These are phyloP conservation scores for Sisyra nigra DNA, from an alignment of 2,888 invertebrate genomes.

Conservation along the genomic window DNA sequence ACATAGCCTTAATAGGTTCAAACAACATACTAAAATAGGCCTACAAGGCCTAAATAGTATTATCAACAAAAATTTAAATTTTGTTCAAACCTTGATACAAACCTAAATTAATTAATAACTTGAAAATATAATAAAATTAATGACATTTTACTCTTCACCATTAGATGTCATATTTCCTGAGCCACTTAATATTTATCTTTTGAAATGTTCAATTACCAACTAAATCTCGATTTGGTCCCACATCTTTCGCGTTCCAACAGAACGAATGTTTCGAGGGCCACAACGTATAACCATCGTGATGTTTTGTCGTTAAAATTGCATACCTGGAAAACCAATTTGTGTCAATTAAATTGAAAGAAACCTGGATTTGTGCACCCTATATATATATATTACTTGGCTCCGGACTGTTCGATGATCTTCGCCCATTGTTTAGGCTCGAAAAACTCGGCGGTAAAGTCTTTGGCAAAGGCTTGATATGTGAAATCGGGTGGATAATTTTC, in stretches of 20 bases:
- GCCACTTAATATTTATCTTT: too few relatives aligned
- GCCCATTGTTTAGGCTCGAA: conserved; percentile 78
- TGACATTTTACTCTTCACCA: too few relatives aligned
- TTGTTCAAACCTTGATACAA: too few relatives aligned
- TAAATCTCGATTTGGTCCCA: conserved; percentile 62
- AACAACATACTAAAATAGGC: too few relatives aligned
- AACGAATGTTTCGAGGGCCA: conserved; percentile 73
- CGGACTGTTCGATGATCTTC: conserved; percentile 61
- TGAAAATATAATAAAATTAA: too few relatives aligned
- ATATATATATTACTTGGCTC: conserved; percentile 81
- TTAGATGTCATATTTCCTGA: too few relatives aligned
- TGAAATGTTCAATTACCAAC: conserved; percentile 35
- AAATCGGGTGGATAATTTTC: conserved; percentile 70
- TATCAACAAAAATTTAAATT: too few relatives aligned
- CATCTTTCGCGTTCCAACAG: conserved; percentile 69
- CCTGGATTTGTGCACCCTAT: too few relatives aligned
- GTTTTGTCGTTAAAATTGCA: conserved; percentile 72
- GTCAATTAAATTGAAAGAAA: neutral
- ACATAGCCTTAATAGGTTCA: too few relatives aligned
- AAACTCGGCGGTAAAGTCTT: conserved; percentile 77
- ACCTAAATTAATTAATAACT: too few relatives aligned
- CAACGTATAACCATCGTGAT: conserved; percentile 73
- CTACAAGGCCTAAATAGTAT: too few relatives aligned
- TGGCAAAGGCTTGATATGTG: conserved; percentile 84
- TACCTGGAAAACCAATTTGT: conserved; percentile 33